Conservation (phyloP, 2,113 vertebrate genomes). For the Sprattus sprattus region DNA sequence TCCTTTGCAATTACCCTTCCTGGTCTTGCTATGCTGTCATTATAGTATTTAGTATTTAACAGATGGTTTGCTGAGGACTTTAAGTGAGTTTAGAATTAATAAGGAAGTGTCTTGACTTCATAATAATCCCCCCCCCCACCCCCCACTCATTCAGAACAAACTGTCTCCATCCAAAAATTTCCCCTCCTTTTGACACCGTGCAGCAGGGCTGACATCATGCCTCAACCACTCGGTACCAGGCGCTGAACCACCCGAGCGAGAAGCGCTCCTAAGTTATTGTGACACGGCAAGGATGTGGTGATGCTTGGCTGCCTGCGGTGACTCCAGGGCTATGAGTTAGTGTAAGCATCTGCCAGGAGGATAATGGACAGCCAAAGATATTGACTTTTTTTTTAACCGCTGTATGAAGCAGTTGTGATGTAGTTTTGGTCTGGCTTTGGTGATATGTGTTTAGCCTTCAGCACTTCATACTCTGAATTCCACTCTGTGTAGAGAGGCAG, state of each 20-base stretch:
- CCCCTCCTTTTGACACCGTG: conserved; percentile 58
- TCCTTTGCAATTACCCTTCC: not conserved
- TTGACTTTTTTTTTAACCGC: not conserved
- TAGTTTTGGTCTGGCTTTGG: not conserved
- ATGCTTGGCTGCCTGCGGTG: conserved; percentile 8
- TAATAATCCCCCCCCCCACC: not conserved
- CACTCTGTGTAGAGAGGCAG: not conserved
- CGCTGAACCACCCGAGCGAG: conserved; percentile 50
- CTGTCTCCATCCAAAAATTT: conserved; percentile 55
- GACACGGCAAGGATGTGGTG: not conserved
- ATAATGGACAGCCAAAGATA: conserved; percentile 24
- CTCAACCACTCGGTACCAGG: conserved; percentile 68
- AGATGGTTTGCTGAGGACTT: not conserved
- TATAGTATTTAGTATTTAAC: not conserved
- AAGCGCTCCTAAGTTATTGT: conserved; percentile 1
- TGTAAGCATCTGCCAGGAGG: conserved; percentile 30
- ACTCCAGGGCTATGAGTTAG: conserved; percentile 15
- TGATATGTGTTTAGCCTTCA: not conserved
- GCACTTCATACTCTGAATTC: not conserved
- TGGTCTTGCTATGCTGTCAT: not conserved
- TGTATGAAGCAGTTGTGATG: not conserved
- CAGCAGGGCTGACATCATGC: conserved; percentile 66
- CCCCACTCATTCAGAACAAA: conserved; percentile 54
- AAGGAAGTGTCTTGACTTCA: not conserved
- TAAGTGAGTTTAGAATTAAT: not conserved